phyloP scores from a whole-genome alignment of 2,113 vertebrate species.

The Orycteropus afer region DNA sequence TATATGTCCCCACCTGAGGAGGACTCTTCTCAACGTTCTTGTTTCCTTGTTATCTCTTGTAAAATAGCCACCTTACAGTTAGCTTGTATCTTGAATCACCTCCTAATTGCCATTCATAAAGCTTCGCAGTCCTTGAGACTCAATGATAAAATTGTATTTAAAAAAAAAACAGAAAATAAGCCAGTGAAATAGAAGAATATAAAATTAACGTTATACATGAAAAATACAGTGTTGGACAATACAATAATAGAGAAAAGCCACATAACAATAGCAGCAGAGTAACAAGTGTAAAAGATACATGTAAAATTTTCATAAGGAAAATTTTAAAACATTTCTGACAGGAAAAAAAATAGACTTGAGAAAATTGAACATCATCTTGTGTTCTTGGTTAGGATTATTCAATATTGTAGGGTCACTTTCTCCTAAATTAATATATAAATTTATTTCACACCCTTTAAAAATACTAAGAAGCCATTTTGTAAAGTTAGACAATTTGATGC shows the following conservation, averaged over 20 bases:
- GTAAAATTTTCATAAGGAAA: background rate
- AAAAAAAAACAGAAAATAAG: background rate
- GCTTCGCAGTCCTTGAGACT: background rate
- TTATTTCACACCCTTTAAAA: background rate
- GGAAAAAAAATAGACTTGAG: background rate
- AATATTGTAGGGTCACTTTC: background rate
- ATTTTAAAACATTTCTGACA: background rate
- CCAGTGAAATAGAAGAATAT: background rate
- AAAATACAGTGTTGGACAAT: background rate
- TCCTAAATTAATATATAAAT: background rate
- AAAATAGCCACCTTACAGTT: too few species aligned
- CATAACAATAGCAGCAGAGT: background rate
- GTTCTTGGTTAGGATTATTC: background rate
- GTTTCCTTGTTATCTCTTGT: too few species aligned
- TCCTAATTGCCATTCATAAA: background rate
- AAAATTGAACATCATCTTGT: too few species aligned
- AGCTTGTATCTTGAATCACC: background rate
- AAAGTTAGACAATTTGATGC: background rate
- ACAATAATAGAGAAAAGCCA: background rate
- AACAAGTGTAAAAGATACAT: background rate
- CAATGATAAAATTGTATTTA: background rate
- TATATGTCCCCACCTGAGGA: too few species aligned
- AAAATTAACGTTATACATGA: background rate
- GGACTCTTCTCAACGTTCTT: too few species aligned
- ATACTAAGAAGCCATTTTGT: background rate